A percentile compares a stretch with the other conserved stretches of the same genome.
These are phyloP conservation scores for Urophycis tenuis DNA, from an alignment of 2,797 vertebrate species.

Conservation along the genomic window DNA sequence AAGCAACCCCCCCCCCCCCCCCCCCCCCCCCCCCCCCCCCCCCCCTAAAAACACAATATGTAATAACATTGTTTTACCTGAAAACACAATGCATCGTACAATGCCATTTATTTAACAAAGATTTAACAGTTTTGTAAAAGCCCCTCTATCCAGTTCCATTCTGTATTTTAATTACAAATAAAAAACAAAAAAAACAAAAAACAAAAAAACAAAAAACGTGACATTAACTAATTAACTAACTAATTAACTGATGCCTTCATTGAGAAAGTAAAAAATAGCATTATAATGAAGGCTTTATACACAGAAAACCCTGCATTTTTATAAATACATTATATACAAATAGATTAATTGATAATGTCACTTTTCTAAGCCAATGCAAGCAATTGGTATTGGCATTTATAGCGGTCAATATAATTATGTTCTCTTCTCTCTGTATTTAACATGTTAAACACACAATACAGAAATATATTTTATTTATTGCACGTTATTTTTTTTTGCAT, in stretches of 20 bases:
- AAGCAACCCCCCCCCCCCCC: no score
- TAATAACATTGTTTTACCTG: no score
- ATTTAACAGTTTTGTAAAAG: no score
- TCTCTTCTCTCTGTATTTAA: not conserved
- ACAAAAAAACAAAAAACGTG: not conserved
- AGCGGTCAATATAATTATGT: not conserved
- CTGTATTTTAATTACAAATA: not conserved
- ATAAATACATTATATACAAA: conserved; percentile 54
- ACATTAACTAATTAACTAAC: conserved; percentile 1
- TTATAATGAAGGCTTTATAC: conserved; percentile 47
- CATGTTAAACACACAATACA: no score
- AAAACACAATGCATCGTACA: not conserved
- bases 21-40: no score
- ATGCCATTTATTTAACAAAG: no score
- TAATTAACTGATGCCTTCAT: conserved; percentile 1
- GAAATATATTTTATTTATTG: no score
- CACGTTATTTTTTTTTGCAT: no score
- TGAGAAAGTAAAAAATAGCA: conserved; percentile 28
- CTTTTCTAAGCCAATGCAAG: not conserved
- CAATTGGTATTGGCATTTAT: not conserved
- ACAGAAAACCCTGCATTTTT: conserved; percentile 26
- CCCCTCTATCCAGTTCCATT: not conserved
- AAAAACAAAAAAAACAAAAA: no score
- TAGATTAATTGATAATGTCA: not conserved
- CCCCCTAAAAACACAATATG: no score